Evolutionary conservation across 2,888 invertebrate genomes (phyloP), one percentile per base, ranked within the genome.

Genomic region (Brachyptera putata): DNA sequence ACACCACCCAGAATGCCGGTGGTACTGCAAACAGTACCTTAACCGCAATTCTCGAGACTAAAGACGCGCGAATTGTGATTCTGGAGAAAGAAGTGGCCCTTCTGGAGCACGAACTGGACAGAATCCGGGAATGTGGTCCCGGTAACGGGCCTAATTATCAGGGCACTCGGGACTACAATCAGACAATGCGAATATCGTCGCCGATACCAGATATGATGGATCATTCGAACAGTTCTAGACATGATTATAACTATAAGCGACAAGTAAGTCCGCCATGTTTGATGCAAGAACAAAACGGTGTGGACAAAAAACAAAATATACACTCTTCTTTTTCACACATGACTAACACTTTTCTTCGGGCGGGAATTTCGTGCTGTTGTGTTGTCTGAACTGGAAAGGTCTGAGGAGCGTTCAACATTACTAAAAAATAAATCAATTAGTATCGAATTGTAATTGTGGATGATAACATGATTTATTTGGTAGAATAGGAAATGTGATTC

Each of bases 181-280:
- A n/a, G n/a, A n/a, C n/a, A n/a, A 16, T 53, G 36, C 34, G 53
- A 14, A 56, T 56, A 7, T 43, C 46, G 30, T 58, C 61, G 43
- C 61, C 61, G 34, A 53, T 61, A 18, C 57, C 58, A 34, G 53
- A 53, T 22, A 49, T 61, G 58, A 22, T 50, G 57, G 61, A 58
- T 46, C 57, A 43, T 37, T 37, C 58, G 41, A 43, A 24, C 37
- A 36, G 39, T 37, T 80, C 81, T 79, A 82, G 82, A 76, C 74
- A 76, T 71, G 81, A 81, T 75, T 77, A 80, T 74, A 83, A 80
- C 79, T 83, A 84, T 80, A 87, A 86, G 82, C 84, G 86, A 78
- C 87, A 87, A 87, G 87, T 87, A 87, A 87, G 87, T 87, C 58
- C n/a, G n/a, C n/a, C n/a, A n/a, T n/a, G n/a, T n/a, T n/a, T n/a